Conservation (phyloP, 1,140 invertebrate genomes). For the Bombus difficillimus region DNA sequence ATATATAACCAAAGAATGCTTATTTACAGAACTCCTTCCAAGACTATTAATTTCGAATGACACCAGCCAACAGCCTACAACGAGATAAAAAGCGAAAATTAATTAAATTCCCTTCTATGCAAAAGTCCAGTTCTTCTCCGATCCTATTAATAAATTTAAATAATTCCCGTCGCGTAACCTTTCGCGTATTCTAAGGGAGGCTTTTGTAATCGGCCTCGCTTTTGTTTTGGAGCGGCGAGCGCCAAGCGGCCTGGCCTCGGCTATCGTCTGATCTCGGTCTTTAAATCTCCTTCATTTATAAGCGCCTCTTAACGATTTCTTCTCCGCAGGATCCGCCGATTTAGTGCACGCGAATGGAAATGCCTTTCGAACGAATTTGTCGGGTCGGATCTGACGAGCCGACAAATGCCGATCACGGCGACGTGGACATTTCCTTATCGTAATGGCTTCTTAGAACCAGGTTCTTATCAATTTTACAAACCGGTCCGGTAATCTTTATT, state of each 20-base stretch:
- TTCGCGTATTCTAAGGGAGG: conserved; percentile 1
- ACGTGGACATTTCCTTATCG: conserved; percentile 60
- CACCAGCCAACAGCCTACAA: neutral
- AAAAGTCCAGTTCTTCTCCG: neutral
- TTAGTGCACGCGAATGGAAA: conserved; percentile 70
- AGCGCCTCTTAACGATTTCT: conserved; percentile 70
- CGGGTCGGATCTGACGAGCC: conserved; percentile 59
- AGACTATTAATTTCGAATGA: neutral
- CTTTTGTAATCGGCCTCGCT: conserved; percentile 39
- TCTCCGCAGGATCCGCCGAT: conserved; percentile 62
- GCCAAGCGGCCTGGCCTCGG: conserved; percentile 31
- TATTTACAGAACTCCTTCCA: neutral
- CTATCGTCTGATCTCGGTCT: conserved; percentile 66
- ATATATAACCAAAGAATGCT: too few species aligned
- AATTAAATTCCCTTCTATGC: neutral
- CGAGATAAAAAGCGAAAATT: neutral
- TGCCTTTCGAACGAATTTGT: conserved; percentile 66
- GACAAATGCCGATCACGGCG: conserved; percentile 56
- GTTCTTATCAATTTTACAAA: conserved; percentile 65
- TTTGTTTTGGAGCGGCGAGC: conserved; percentile 32
- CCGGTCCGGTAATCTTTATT: conserved; percentile 65
- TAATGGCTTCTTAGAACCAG: conserved; percentile 62
- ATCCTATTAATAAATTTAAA: conserved; percentile 30
- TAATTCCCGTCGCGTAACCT: conserved; percentile 24
- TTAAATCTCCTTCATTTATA: conserved; percentile 72